Base-by-base conservation (phyloP, 2,113 vertebrate genomes). In the Pelecanus crispus region DNA sequence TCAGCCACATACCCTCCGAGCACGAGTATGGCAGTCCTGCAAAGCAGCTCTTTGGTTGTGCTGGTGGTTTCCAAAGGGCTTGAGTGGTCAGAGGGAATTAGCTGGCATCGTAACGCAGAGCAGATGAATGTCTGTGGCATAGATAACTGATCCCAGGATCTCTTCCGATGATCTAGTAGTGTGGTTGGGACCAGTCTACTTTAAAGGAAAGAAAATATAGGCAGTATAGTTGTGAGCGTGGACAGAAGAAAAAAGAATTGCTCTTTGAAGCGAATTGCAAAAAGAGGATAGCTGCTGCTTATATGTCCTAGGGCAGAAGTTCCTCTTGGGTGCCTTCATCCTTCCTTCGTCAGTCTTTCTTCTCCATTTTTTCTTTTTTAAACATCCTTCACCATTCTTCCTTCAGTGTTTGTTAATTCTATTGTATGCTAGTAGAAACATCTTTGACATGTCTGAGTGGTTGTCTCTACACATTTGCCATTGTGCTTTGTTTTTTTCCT, bases 71-170 rank as follows among this genome's bases (percentile, higher is more conserved):
- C 73, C 89, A 28, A 16, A 55, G 62, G n/a, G 28, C 21, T 56
- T 8, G 4, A 40, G 65, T 5, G 55, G 28, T 25, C 56, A 14
- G 38, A n/a, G 40, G 53, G 31, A 75, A 31, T 38, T 6, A 21
- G 40, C 44, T 75, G 44, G 18, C 13, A 1, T 18, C 0, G 0
- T 38, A 31, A 21, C 2, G 1, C 13, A 7, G 9, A 45, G 19
- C 21, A 45, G 9, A 13, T 73, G 38, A 58, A 25, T 2, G 3
- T 50, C 78, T 74, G 40, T 11, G 34, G 17, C 44, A 4, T 4
- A 18, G 17, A 24, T 28, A 25, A 53, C 47, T 1, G 0, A 38
- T 40, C 11, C n/a, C 56, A 36, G 61, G 29, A 29, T 45, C 25
- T 47, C 29, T 84, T 49, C 45, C 52, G 26, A 0, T 11, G 44